These are phyloP conservation scores for Hydrozoanthus tunicans DNA, from an alignment of 64 coral and sea anemone genomes.

Conservation along the genomic window DNA sequence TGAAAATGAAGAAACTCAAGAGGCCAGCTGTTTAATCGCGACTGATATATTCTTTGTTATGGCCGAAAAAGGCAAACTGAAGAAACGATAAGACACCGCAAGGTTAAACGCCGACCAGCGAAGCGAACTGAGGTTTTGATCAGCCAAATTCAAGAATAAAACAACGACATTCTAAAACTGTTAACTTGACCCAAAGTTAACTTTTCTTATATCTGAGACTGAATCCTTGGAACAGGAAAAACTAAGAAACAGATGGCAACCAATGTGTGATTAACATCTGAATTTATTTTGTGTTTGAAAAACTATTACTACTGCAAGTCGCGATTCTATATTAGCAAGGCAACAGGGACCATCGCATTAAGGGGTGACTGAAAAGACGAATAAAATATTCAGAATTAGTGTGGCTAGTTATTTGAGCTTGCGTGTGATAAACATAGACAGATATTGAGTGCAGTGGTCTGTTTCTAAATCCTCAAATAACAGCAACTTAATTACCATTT, in stretches of 20 bases:
- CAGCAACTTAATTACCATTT: constrained; percentile 65
- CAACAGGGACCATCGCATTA: not conserved
- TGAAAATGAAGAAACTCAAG: not conserved
- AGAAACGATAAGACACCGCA: not conserved
- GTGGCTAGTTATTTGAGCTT: not conserved
- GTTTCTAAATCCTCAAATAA: constrained; percentile 34
- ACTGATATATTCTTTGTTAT: not conserved
- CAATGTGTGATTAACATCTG: constrained; percentile 15
- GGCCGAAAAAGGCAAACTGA: not conserved
- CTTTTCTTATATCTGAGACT: not conserved
- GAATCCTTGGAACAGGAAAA: not conserved
- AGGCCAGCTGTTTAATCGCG: not conserved
- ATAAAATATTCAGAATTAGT: constrained; percentile 1
- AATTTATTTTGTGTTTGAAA: not conserved
- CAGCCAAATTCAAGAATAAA: not conserved
- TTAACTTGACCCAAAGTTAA: not conserved
- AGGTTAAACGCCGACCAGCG: not conserved
- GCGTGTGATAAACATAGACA: constrained; percentile 33
- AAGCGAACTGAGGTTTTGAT: not conserved
- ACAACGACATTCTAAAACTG: not conserved
- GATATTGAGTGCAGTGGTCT: not conserved
- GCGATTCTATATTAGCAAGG: not conserved
- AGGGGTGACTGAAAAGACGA: not conserved
- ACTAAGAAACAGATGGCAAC: constrained; percentile 30
- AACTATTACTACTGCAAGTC: not conserved